A percentile compares a stretch with the other conserved stretches of the same genome.
phyloP scores from a whole-genome alignment of 2,888 invertebrate species.

The Morinoia aosen region DNA sequence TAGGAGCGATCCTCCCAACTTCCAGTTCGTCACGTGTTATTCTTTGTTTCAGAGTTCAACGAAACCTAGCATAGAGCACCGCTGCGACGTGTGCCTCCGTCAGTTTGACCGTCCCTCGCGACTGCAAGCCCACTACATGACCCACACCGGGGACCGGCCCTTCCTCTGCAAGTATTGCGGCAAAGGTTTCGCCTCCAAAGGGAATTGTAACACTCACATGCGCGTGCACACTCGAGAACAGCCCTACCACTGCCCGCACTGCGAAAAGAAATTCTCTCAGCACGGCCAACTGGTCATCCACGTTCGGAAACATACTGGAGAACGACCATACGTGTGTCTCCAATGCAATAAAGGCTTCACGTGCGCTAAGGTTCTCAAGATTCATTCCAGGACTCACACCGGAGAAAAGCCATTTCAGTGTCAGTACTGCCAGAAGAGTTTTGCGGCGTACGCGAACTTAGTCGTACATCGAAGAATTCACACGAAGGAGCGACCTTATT shows the following conservation, averaged over 20 bases:
- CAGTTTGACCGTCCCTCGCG: constrained; percentile 65
- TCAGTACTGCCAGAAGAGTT: constrained; percentile 67
- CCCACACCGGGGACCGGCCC: constrained; percentile 65
- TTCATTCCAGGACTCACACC: constrained; percentile 67
- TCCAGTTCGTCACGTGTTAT: background rate
- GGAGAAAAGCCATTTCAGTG: constrained; percentile 68
- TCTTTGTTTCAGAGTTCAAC: background rate
- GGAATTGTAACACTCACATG: constrained; percentile 67
- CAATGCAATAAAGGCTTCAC: constrained; percentile 67
- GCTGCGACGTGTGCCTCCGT: constrained; percentile 58
- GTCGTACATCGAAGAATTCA: constrained; percentile 67
- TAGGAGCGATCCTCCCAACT: too few species aligned
- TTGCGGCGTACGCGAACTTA: constrained; percentile 67
- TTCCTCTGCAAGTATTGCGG: constrained; percentile 66
- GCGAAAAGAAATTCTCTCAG: constrained; percentile 66
- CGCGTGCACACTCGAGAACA: constrained; percentile 66
- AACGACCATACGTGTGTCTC: constrained; percentile 65
- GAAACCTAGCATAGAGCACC: background rate
- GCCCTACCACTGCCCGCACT: constrained; percentile 67
- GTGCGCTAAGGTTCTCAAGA: constrained; percentile 67
- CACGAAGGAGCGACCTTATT: constrained; percentile 66
- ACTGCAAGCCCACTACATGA: constrained; percentile 65
- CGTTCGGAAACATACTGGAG: constrained; percentile 66
- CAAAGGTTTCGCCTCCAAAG: constrained; percentile 66
- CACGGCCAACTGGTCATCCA: constrained; percentile 68